These are phyloP conservation scores for Fistularia tabacaria DNA, from an alignment of 2,797 vertebrate genomes.

Conservation along the genomic window DNA sequence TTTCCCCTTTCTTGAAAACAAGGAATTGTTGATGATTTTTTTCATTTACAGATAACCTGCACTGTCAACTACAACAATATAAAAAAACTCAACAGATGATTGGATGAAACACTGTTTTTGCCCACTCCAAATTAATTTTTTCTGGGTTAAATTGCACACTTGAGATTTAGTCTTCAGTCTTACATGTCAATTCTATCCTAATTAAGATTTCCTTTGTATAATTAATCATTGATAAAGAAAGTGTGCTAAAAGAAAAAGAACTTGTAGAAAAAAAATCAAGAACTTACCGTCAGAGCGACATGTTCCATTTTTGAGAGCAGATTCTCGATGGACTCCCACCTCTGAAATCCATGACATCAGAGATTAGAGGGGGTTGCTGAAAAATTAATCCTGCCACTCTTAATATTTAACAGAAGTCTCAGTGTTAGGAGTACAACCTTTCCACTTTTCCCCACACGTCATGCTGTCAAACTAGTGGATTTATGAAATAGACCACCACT, in stretches of 20 bases:
- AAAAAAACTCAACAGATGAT: no score
- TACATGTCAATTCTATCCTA: neutral
- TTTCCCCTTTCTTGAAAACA: no score
- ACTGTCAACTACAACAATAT: no score
- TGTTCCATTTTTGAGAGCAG: slow-evolving; percentile 18
- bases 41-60: no score
- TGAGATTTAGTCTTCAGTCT: no score
- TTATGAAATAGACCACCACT: slow-evolving; percentile 5
- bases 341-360: slow-evolving; percentile 38
- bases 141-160: no score
- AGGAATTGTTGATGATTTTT: no score
- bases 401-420: slow-evolving; percentile 64
- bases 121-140: no score
- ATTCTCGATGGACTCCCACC: slow-evolving; percentile 5
- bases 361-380: slow-evolving; percentile 42
- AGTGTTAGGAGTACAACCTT: slow-evolving; percentile 42
- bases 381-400: slow-evolving; percentile 53
- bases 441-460: slow-evolving; percentile 38
- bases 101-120: no score
- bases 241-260: neutral
- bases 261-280: neutral
- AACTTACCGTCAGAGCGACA: slow-evolving; percentile 10
- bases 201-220: slow-evolving; percentile 14
- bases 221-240: slow-evolving; percentile 18
- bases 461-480: slow-evolving; percentile 25